Evolutionary conservation across 1,140 invertebrate genomes (phyloP).

Genomic region (Camponotus vicinus): DNA sequence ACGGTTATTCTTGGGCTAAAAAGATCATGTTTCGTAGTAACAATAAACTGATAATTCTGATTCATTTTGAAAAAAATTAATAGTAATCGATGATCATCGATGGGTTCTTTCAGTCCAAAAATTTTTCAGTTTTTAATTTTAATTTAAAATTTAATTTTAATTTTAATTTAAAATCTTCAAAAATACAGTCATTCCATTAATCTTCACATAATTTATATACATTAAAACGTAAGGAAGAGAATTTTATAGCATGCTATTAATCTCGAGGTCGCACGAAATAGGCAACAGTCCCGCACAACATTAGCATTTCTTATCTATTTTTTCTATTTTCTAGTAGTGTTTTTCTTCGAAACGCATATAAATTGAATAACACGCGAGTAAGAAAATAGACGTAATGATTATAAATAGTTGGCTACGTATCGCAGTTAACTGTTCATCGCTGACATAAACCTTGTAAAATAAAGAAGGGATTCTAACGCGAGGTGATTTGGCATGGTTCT

Average conservation of each 20-base stretch:
- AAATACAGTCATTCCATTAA: background rate
- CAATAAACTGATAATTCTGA: background rate
- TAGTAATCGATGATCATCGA: background rate
- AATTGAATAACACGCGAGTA: background rate
- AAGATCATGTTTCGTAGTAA: background rate
- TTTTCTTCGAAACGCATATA: background rate
- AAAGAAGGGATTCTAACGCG: constrained; percentile 10
- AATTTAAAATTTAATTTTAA: too few species aligned
- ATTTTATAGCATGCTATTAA: background rate
- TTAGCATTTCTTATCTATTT: constrained; percentile 3
- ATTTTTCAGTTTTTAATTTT: background rate
- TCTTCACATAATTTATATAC: too few species aligned
- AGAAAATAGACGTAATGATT: constrained; percentile 58
- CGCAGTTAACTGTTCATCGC: background rate
- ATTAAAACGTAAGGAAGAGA: background rate
- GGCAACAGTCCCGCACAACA: background rate
- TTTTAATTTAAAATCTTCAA: background rate
- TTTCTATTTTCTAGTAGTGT: too few species aligned
- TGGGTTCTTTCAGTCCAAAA: background rate
- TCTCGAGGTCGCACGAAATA: background rate
- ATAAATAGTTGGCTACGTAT: constrained; percentile 67
- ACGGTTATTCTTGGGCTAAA: background rate
- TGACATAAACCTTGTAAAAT: constrained; percentile 47
- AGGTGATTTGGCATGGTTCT: background rate
- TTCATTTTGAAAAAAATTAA: background rate